Percentiles rank a stretch among this genome's conserved stretches.
Evolutionary conservation across 2,797 vertebrate genomes (phyloP).

Genomic region (Champsocephalus esox): DNA sequence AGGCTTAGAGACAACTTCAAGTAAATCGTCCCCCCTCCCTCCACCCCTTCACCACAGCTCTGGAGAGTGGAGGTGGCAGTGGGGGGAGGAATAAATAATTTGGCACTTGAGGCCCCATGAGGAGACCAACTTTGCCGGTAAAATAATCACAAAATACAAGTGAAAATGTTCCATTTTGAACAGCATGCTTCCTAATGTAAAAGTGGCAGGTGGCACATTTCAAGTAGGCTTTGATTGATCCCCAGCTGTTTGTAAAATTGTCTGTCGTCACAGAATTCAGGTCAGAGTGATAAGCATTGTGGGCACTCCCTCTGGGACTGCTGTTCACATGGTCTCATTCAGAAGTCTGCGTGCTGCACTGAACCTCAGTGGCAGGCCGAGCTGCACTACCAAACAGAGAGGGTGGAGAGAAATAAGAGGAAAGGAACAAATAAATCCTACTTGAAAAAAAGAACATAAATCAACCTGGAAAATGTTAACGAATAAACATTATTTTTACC

Average conservation of each 20-base stretch:
- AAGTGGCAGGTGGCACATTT: constrained; percentile 88
- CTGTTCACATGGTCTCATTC: constrained; percentile 75
- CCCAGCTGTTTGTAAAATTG: constrained; percentile 90
- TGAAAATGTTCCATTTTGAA: constrained; percentile 86
- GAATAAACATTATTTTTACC: not conserved
- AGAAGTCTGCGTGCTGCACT: constrained; percentile 57
- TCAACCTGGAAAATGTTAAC: not conserved
- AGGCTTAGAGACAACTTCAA: constrained; percentile 82
- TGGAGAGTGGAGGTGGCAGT: constrained; percentile 76
- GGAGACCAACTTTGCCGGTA: constrained; percentile 85
- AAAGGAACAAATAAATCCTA: constrained; percentile 6
- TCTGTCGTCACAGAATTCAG: constrained; percentile 87
- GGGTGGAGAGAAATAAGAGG: constrained; percentile 13
- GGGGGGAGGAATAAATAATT: constrained; percentile 83
- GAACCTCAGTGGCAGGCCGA: constrained; percentile 17
- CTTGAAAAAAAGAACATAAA: not conserved
- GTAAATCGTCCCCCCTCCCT: constrained; percentile 76
- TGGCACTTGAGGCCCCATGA: constrained; percentile 82
- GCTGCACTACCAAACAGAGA: constrained; percentile 2
- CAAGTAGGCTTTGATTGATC: constrained; percentile 88
- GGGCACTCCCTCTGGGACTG: constrained; percentile 78
- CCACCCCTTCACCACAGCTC: constrained; percentile 69
- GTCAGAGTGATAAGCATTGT: constrained; percentile 88
- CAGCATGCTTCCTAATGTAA: constrained; percentile 88
- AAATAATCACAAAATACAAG: constrained; percentile 87